phyloP scores from a whole-genome alignment of 2,888 invertebrate species.

The Hemistola chrysoprasaria region DNA sequence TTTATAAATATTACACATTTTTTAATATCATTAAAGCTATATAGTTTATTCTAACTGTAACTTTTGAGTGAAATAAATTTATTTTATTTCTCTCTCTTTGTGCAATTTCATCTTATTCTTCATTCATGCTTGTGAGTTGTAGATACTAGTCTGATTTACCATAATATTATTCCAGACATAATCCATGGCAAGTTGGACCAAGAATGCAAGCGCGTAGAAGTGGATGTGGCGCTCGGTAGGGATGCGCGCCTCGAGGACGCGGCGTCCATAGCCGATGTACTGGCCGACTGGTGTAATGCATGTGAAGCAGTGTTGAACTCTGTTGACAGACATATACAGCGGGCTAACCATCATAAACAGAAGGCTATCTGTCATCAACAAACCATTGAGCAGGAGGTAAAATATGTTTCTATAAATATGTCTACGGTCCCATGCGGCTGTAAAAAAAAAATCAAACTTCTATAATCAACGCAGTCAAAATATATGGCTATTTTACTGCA shows the following conservation, averaged over 20 bases:
- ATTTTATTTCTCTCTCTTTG: no score
- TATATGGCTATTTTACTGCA: no score
- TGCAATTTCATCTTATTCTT: constrained; percentile 2
- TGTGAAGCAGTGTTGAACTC: constrained; percentile 94
- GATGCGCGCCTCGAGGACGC: constrained; percentile 95
- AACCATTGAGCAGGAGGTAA: constrained; percentile 92
- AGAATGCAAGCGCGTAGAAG: constrained; percentile 95
- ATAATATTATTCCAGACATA: constrained; percentile 87
- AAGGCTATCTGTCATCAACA: constrained; percentile 90
- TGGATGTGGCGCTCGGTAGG: constrained; percentile 96
- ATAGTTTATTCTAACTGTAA: no score
- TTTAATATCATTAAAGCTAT: no score
- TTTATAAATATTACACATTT: no score
- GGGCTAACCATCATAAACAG: constrained; percentile 93
- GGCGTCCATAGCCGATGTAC: constrained; percentile 89
- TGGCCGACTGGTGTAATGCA: constrained; percentile 93
- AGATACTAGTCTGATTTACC: no score
- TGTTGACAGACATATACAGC: constrained; percentile 93
- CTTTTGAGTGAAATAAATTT: no score
- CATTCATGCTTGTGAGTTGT: no score
- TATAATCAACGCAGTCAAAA: no score
- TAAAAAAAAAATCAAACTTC: no score
- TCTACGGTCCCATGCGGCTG: no score
- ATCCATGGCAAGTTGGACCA: constrained; percentile 98
- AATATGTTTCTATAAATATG: no score